Evolutionary conservation across 2,113 vertebrate genomes (phyloP), one percentile per base, ranked within the genome.

Genomic region (Gymnogyps californianus): DNA sequence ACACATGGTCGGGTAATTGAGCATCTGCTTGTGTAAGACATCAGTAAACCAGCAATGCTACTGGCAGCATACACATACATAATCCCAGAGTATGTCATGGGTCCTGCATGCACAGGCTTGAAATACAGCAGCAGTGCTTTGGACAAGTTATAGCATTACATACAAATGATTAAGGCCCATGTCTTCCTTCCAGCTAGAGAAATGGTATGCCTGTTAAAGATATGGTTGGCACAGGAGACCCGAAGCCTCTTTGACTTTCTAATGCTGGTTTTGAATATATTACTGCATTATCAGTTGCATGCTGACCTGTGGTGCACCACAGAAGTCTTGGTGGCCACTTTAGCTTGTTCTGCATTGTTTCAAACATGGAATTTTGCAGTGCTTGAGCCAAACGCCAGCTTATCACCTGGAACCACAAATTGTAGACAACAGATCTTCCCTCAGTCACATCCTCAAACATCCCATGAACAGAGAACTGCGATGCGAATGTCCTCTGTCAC

Each of bases 1-100:
- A 1, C 32, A 5, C 7, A 0, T 7, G n/a, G 34, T 16, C 1
- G 44, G 25, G 31, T 7, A 18, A 26, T 4, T 6, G 16, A 14
- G 7, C 6, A 3, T 11, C 51, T 36, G 46, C 29, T 83, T 44
- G 52, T 24, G 46, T 13, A 46, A 61, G 55, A 8, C 12, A 25
- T 16, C n/a, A 19, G 44, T 31, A 40, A 78, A 34, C 16, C 67
- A n/a, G 64, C 32, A 6, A 3, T 4, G 62, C 67, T 72, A 0
- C 72, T 61, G 34, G 29, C 13, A 44, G 29, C 11, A 1, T 7
- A 38, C 38, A 29, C 29, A 7, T 7, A 0, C 2, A 0, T 21
- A 6, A 51, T 57, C 26, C 51, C 65, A 70, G 82, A 36, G 36
- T 8, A 0, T 14, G 57, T 17, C 3, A 0, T 5, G 36, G 32